These are phyloP conservation scores for Pangasius sanitwongsei DNA, from an alignment of 2,797 vertebrate species.

Conservation along the genomic window DNA sequence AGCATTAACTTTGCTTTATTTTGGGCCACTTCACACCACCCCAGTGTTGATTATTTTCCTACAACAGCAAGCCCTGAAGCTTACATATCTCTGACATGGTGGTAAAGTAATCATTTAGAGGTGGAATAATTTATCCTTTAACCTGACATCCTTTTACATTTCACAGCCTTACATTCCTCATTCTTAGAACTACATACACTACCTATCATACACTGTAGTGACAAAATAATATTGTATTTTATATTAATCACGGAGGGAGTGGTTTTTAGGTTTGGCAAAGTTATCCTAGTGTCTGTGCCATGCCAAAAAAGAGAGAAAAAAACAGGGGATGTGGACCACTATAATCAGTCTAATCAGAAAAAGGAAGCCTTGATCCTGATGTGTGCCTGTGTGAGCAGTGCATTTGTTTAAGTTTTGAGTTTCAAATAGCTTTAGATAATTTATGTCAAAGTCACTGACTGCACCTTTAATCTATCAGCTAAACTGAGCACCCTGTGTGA, in stretches of 20 bases:
- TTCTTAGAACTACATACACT: background rate
- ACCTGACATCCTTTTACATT: background rate
- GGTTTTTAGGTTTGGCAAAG: background rate
- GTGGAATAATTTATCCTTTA: background rate
- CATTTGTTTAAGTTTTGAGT: background rate
- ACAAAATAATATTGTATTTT: background rate
- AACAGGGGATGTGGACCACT: background rate
- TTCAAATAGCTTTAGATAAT: background rate
- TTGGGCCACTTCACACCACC: background rate
- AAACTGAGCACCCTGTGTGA: background rate
- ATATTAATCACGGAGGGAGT: background rate
- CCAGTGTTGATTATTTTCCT: background rate
- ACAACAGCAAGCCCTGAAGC: background rate
- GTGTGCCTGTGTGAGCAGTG: background rate
- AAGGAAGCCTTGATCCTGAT: background rate
- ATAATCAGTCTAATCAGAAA: background rate
- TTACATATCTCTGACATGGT: background rate
- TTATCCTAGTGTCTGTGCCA: background rate
- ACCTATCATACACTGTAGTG: background rate
- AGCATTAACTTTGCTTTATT: background rate
- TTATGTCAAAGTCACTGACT: background rate
- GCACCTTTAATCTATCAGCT: background rate
- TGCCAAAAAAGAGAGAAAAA: background rate
- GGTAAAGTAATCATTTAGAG: background rate
- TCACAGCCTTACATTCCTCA: background rate